A percentile compares a stretch with the other conserved stretches of the same genome.
These are phyloP conservation scores for Cirrhinus mrigala DNA, from an alignment of 2,797 vertebrate genomes.

Conservation along the genomic window DNA sequence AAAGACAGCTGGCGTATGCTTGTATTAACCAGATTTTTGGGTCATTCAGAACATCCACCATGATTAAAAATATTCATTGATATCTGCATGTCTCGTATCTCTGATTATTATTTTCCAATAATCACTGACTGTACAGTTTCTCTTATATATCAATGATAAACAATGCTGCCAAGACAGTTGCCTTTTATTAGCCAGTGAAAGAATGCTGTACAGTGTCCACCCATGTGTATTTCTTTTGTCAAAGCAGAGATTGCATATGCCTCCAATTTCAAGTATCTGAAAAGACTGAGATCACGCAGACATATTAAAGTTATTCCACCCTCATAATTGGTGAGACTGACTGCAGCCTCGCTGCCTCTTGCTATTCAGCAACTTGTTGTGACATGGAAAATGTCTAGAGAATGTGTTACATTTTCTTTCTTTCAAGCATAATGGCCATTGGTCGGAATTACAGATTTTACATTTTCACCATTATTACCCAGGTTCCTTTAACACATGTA, in stretches of 20 bases:
- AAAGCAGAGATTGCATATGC: neutral
- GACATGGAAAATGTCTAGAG: neutral
- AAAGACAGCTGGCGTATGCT: neutral
- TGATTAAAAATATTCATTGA: neutral
- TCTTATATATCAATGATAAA: neutral
- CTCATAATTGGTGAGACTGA: conserved; percentile 20
- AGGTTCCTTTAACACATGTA: neutral
- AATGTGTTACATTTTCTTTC: conserved; percentile 6
- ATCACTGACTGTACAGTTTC: neutral
- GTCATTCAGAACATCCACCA: neutral
- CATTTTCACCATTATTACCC: neutral
- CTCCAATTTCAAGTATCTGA: neutral
- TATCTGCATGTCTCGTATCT: neutral
- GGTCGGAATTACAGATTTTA: neutral
- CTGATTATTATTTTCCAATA: neutral
- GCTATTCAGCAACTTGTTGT: conserved; percentile 3
- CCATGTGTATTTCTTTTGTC: neutral
- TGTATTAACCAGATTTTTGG: neutral
- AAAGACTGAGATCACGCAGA: conserved; percentile 1
- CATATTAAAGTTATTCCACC: conserved; percentile 9
- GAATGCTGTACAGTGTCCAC: neutral
- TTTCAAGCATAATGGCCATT: neutral
- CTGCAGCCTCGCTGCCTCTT: neutral
- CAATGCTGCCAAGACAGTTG: neutral
- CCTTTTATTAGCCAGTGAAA: conserved; percentile 4